Evolutionary conservation across 2,888 invertebrate genomes (phyloP), one percentile per base, ranked within the genome.

Genomic region (Synanthedon vespiformis): DNA sequence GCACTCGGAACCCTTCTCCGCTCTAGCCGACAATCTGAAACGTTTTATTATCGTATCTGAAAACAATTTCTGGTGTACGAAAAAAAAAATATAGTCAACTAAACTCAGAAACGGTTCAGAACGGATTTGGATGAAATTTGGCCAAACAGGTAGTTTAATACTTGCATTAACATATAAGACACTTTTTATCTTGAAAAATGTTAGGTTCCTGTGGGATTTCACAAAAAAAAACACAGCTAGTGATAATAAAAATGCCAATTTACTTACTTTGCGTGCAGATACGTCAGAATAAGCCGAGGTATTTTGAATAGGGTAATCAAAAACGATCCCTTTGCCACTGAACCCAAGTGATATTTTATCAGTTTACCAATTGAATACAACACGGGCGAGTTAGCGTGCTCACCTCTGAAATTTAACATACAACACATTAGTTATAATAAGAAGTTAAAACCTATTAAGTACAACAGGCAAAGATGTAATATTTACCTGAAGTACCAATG

Each of bases 291-390:
- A 1, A 97, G 89, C 50, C 98, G 89, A 13, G 98, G 96, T 54
- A 98, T 86, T 85, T 98, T 97, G 68, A 98, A 95, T 51, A 98
- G 85, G 0, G 98, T 97, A 56, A 99, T 96, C 41, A 99, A 88
- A 59, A 98, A 91, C 0, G 98, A 96, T 2, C 99, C 99, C 67
- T 98, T 94, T 0, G 98, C 98, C 4, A 98, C 93, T 0, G 98
- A 96, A 12, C 99, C 99, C 65, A 98, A 85, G 78, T 99, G 98
- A 71, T 97, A 98, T 68, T 94, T 93, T 5, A 94, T 67, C 34
- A 95, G 80, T 66, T 94, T 94, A 51, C 92, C 91, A 62, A 94
- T 91, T 0, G 94, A 90, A 61, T 92, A 91, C 55, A 90, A 76
- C 1, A 93, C 91, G 14, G 94, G 94, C 52, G 86, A 85, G 58